Percentiles rank a stretch among this genome's conserved stretches.
These are phyloP conservation scores for Neotoxoptera formosana DNA, from an alignment of 1,140 invertebrate species.

Conservation along the genomic window DNA sequence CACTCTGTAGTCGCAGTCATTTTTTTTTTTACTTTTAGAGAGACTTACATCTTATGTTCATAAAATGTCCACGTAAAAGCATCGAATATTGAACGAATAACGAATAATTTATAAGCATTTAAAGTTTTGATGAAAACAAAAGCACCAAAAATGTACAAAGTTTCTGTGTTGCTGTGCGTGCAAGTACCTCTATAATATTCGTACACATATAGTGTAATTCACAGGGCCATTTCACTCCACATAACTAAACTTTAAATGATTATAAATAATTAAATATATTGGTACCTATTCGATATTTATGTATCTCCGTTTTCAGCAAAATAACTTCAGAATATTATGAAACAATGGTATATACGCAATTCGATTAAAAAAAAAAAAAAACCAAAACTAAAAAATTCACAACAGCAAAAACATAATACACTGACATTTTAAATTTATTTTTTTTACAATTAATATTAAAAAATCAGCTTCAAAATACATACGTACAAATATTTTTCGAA, in stretches of 20 bases:
- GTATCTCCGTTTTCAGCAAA: not conserved
- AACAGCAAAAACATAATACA: not conserved
- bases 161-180: not conserved
- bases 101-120: constrained; percentile 9
- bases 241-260: not conserved
- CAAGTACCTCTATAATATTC: not conserved
- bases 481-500: not conserved
- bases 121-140: constrained; percentile 9
- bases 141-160: not conserved
- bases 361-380: not conserved
- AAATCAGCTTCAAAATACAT: not conserved
- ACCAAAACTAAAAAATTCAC: not conserved
- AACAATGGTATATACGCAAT: not conserved
- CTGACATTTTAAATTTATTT: not conserved
- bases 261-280: not conserved
- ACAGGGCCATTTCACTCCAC: not conserved
- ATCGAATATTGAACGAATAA: not conserved
- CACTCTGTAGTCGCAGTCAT: not conserved
- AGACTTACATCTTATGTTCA: not conserved
- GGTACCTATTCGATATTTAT: not conserved
- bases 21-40: not conserved
- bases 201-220: not conserved
- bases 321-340: not conserved
- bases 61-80: not conserved
- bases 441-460: not conserved